Evolutionary conservation across 1,140 invertebrate species (phyloP).

Genomic region (Brachystomella parvula): DNA sequence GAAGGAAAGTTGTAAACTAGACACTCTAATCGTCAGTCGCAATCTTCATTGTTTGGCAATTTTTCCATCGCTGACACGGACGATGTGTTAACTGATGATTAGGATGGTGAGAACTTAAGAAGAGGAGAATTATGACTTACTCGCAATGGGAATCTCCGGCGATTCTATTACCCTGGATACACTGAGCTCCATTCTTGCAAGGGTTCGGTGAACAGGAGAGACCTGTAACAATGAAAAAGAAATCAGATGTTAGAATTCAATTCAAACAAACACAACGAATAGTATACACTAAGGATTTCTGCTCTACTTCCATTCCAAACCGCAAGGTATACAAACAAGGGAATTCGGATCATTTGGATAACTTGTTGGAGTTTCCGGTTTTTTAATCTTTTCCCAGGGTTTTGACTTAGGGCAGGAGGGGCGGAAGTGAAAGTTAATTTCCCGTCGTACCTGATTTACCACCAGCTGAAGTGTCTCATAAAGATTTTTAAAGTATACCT

Average conservation of each 20-base stretch:
- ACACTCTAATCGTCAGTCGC: background rate
- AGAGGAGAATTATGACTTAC: conserved; percentile 57
- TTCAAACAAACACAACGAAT: too few relatives aligned
- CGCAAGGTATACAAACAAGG: background rate
- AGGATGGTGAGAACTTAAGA: background rate
- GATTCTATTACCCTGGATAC: conserved; percentile 52
- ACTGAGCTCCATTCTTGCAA: conserved; percentile 70
- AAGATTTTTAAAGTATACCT: too few relatives aligned
- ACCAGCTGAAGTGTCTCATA: too few relatives aligned
- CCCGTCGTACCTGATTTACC: too few relatives aligned
- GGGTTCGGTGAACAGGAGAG: conserved; percentile 76
- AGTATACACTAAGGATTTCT: too few relatives aligned
- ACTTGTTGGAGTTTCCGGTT: too few relatives aligned
- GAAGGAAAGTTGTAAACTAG: background rate
- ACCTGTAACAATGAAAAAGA: conserved; percentile 58
- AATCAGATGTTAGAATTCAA: conserved; percentile 8
- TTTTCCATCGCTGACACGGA: background rate
- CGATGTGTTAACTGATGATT: background rate
- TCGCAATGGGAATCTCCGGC: conserved; percentile 68
- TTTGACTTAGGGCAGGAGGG: too few relatives aligned
- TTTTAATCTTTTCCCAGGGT: too few relatives aligned
- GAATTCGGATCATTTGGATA: background rate
- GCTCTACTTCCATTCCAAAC: too few relatives aligned
- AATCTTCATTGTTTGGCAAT: too few relatives aligned
- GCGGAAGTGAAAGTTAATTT: too few relatives aligned